These are phyloP conservation scores for Prietella phreatophila DNA, from an alignment of 2,113 vertebrate genomes.

Conservation along the genomic window DNA sequence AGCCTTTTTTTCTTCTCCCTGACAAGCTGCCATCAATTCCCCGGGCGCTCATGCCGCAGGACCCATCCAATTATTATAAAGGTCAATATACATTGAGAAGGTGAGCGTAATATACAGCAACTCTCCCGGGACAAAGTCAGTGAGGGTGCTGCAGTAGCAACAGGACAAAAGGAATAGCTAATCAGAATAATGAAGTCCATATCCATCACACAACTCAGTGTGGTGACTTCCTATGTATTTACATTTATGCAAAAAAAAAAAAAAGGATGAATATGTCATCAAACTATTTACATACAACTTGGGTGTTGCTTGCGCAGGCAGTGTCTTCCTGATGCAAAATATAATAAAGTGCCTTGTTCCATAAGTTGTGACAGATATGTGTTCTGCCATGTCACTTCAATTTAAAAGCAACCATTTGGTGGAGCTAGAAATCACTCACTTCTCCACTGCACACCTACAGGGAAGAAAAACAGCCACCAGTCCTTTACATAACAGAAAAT, in stretches of 20 bases:
- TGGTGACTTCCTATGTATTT: neutral
- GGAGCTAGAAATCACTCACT: neutral
- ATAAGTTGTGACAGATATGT: neutral
- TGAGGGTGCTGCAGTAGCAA: conserved; percentile 25
- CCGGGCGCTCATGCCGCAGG: conserved; percentile 45
- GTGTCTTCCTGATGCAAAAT: conserved; percentile 10
- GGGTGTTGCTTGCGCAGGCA: neutral
- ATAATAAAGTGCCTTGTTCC: neutral
- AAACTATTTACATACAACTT: neutral
- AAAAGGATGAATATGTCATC: neutral
- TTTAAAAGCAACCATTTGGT: conserved; percentile 27
- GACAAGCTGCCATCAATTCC: conserved; percentile 50
- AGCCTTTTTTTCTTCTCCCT: conserved; percentile 27
- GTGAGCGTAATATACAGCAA: conserved; percentile 43
- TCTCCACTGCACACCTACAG: neutral
- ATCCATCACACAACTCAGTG: conserved; percentile 26
- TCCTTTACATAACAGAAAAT: neutral
- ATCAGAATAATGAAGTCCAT: conserved; percentile 36
- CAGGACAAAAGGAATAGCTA: conserved; percentile 30
- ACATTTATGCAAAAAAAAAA: neutral
- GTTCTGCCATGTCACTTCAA: neutral
- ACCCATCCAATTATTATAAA: conserved; percentile 59
- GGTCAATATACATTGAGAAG: conserved; percentile 54
- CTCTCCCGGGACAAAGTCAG: conserved; percentile 21
- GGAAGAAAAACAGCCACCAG: conserved; percentile 1